A percentile compares a stretch with the other conserved stretches of the same genome.
Evolutionary conservation across 1,140 invertebrate genomes (phyloP).

Genomic region (Nasonia longicornis): DNA sequence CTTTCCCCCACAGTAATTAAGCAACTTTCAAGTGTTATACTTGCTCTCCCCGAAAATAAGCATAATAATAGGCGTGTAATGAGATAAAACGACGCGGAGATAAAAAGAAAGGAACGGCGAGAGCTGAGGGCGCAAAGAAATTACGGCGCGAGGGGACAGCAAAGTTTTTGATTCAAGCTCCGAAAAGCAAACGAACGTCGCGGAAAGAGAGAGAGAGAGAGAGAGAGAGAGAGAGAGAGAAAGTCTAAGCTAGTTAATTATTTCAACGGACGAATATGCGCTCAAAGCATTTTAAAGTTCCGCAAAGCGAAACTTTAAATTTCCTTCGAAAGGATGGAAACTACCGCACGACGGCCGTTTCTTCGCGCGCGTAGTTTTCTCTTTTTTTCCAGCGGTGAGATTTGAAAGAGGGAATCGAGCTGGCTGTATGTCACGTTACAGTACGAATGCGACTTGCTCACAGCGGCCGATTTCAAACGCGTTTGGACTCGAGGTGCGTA

Average conservation of each 20-base stretch:
- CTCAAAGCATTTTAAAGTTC: conserved; percentile 30
- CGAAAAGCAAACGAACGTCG: conserved; percentile 33
- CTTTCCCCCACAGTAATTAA: conserved; percentile 9
- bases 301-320: conserved; percentile 29
- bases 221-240: background rate
- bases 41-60: conserved; percentile 11
- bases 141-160: background rate
- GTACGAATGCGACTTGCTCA: background rate
- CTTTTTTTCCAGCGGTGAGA: background rate
- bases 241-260: conserved; percentile 45
- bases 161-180: conserved; percentile 46
- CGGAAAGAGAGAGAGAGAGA: conserved; percentile 7
- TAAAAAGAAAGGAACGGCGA: background rate
- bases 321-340: conserved; percentile 4
- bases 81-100: conserved; percentile 20
- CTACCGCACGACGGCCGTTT: background rate
- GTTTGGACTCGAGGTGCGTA: background rate
- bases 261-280: conserved; percentile 42
- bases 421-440: background rate
- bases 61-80: conserved; percentile 42
- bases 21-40: conserved; percentile 33
- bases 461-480: background rate
- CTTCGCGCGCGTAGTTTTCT: background rate
- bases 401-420: background rate
- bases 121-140: conserved; percentile 21